phyloP scores from a whole-genome alignment of 1,140 invertebrate genomes.

The Plutomurus gul region DNA sequence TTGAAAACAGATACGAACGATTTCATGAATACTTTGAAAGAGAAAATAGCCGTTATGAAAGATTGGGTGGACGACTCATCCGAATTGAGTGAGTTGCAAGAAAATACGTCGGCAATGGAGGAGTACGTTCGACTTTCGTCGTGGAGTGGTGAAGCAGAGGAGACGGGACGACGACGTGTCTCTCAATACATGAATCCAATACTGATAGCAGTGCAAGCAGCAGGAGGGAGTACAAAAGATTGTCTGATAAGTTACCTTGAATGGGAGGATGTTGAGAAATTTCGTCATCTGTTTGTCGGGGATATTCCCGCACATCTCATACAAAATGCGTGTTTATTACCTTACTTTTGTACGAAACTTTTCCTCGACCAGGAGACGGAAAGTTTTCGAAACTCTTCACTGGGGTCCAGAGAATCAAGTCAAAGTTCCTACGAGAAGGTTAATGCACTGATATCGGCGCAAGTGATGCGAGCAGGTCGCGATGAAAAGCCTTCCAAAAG shows the following conservation, averaged over 20 bases:
- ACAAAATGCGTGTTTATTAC: slow-evolving; percentile 25
- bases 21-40: neutral
- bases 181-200: neutral
- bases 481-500: neutral
- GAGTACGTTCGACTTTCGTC: slow-evolving; percentile 19
- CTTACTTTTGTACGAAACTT: slow-evolving; percentile 38
- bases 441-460: slow-evolving; percentile 7
- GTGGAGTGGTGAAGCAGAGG: neutral
- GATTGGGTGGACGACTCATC: neutral
- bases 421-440: slow-evolving; percentile 1
- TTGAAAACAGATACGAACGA: neutral
- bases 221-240: neutral
- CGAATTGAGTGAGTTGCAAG: neutral
- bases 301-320: slow-evolving; percentile 1
- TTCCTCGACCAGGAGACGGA: slow-evolving; percentile 5
- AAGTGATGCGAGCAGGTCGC: slow-evolving; percentile 3
- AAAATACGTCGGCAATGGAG: neutral
- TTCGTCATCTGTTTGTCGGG: slow-evolving; percentile 32
- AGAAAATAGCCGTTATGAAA: neutral
- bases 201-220: neutral
- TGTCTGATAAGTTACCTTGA: slow-evolving; percentile 30
- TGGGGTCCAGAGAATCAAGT: slow-evolving; percentile 27
- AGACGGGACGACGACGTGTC: neutral
- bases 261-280: slow-evolving; percentile 48
- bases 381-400: slow-evolving; percentile 1